Percentiles rank a stretch among this genome's conserved stretches.
phyloP scores from a whole-genome alignment of 2,113 vertebrate species.

The Chloebia gouldiae region DNA sequence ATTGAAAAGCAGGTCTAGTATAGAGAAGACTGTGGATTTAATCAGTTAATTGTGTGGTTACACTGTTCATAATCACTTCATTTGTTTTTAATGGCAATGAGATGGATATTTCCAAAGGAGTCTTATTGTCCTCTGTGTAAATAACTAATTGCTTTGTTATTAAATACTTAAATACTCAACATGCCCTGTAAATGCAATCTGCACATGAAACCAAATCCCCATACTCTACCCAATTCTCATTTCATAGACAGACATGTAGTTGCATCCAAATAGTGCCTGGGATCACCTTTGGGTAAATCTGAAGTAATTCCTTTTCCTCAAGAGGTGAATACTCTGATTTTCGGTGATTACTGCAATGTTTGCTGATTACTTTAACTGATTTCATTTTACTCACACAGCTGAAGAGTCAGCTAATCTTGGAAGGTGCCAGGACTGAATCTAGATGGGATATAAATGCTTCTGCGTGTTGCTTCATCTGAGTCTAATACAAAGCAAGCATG shows the following conservation, averaged over 20 bases:
- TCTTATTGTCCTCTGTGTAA: slow-evolving; percentile 19
- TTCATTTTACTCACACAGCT: not conserved
- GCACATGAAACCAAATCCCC: slow-evolving; percentile 2
- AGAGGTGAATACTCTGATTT: not conserved
- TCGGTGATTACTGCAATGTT: not conserved
- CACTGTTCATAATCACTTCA: slow-evolving; percentile 46
- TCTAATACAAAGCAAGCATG: not conserved
- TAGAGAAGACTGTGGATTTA: slow-evolving; percentile 23
- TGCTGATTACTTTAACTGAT: not conserved
- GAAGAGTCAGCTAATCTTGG: not conserved
- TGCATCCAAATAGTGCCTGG: not conserved
- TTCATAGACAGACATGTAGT: not conserved
- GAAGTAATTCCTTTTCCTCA: not conserved
- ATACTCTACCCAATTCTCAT: not conserved
- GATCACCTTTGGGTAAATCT: not conserved
- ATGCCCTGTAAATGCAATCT: slow-evolving; percentile 26
- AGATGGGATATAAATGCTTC: not conserved
- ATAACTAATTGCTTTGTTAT: slow-evolving; percentile 57
- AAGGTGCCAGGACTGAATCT: not conserved
- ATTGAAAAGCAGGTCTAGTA: slow-evolving; percentile 6
- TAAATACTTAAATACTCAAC: slow-evolving; percentile 51
- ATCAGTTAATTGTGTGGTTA: slow-evolving; percentile 54
- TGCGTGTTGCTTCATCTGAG: not conserved
- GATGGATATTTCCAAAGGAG: slow-evolving; percentile 52
- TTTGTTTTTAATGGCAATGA: slow-evolving; percentile 60